Percentiles rank a stretch among this genome's conserved stretches.
phyloP scores from a whole-genome alignment of 2,888 invertebrate genomes.

The Noctua janthe region DNA sequence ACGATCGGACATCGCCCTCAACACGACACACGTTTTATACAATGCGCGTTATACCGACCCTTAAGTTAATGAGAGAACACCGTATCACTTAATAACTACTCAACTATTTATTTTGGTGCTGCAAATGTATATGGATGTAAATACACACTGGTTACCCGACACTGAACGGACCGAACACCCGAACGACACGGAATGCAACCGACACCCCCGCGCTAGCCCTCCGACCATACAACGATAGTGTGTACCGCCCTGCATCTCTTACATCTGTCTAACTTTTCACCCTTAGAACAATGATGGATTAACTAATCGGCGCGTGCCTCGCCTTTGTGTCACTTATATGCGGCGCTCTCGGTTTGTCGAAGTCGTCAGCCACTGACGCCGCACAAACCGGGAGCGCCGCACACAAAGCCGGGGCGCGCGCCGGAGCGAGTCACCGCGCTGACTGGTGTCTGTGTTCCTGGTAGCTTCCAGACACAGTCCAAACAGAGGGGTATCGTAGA shows the following conservation, averaged over 20 bases:
- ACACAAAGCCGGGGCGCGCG: conserved; percentile 58
- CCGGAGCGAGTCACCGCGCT: conserved; percentile 71
- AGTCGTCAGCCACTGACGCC: background rate
- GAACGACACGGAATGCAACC: conserved; percentile 66
- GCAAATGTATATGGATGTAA: conserved; percentile 72
- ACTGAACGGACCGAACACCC: conserved; percentile 61
- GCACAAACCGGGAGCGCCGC: conserved; percentile 41
- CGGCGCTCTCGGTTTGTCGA: conserved; percentile 44
- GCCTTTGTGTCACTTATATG: conserved; percentile 50
- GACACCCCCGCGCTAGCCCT: conserved; percentile 66
- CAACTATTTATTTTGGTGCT: conserved; percentile 69
- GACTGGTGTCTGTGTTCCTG: conserved; percentile 87
- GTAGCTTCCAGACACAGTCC: conserved; percentile 96
- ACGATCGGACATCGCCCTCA: conserved; percentile 75
- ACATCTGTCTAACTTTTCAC: conserved; percentile 66
- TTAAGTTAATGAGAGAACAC: conserved; percentile 69
- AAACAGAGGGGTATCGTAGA: conserved; percentile 99
- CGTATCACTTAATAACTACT: conserved; percentile 69
- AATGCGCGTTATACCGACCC: conserved; percentile 52
- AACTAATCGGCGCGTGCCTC: conserved; percentile 62
- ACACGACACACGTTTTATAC: conserved; percentile 76
- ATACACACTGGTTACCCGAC: conserved; percentile 72
- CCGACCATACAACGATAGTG: conserved; percentile 66
- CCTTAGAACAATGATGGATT: conserved; percentile 64
- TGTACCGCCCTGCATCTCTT: conserved; percentile 69